Percentiles rank a stretch among this genome's conserved stretches.
These are phyloP conservation scores for Philotrypesis tridentata DNA, from an alignment of 1,140 invertebrate genomes.

Conservation along the genomic window DNA sequence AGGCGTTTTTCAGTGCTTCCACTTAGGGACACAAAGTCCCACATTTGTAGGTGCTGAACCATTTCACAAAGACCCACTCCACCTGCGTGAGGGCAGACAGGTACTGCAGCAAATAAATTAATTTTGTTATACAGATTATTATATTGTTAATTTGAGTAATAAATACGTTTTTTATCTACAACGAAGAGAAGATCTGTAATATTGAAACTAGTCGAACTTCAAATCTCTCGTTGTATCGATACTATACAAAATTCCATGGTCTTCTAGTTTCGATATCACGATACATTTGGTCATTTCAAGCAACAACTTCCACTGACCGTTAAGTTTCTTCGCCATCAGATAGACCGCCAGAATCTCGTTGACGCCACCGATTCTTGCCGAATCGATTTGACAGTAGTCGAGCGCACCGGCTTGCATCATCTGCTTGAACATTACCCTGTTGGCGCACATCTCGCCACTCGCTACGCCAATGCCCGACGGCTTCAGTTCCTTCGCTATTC, in stretches of 20 bases:
- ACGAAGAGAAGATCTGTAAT: background rate
- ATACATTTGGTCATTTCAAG: background rate
- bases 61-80: conserved; percentile 94
- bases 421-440: conserved; percentile 94
- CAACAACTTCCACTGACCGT: conserved; percentile 73
- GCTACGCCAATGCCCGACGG: conserved; percentile 88
- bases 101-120: conserved; percentile 77
- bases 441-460: conserved; percentile 93
- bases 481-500: conserved; percentile 79
- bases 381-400: conserved; percentile 93
- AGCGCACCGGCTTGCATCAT: conserved; percentile 86
- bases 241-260: background rate
- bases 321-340: conserved; percentile 87
- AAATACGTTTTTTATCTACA: conserved; percentile 9
- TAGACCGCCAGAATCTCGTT: conserved; percentile 93
- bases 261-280: background rate
- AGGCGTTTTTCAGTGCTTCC: conserved; percentile 81
- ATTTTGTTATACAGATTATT: background rate
- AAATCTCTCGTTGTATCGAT: background rate
- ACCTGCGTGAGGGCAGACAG: conserved; percentile 94
- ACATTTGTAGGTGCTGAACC: conserved; percentile 93
- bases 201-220: background rate
- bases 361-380: conserved; percentile 88
- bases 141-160: background rate
- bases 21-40: conserved; percentile 87